A percentile compares a stretch with the other conserved stretches of the same genome.
Conservation (phyloP, 2,113 vertebrate species). For the Glaucidium brasilianum region DNA sequence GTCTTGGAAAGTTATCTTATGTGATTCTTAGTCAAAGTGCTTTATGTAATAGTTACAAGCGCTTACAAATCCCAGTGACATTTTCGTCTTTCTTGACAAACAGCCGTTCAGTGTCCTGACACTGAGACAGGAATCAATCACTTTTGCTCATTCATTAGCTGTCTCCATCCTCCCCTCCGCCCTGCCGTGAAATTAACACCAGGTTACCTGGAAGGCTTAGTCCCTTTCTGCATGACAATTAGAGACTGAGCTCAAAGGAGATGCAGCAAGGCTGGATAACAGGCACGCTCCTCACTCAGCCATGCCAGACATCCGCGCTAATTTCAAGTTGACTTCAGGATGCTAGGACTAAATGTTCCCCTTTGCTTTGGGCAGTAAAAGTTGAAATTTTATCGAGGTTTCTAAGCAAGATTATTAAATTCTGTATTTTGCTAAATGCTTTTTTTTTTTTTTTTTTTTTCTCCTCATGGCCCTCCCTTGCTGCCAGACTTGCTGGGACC, state of each 20-base stretch:
- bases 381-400: not conserved
- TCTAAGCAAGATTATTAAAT: not conserved
- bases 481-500: not conserved
- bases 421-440: not conserved
- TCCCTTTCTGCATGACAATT: not conserved
- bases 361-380: not conserved
- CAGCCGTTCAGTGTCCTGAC: not conserved
- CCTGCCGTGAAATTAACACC: not conserved
- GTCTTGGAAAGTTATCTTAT: not conserved
- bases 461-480: not conserved
- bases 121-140: not conserved
- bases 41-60: not conserved
- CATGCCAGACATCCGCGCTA: rapidly evolving
- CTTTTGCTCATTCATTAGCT: not conserved
- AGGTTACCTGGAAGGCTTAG: not conserved
- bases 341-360: not conserved
- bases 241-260: not conserved
- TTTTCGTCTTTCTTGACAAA: slow-evolving; percentile 7
- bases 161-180: not conserved
- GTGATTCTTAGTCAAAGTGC: not conserved
- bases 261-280: not conserved
- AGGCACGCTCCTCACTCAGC: not conserved
- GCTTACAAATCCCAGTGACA: not conserved
- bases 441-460: not conserved
- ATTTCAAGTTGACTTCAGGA: not conserved